These are phyloP conservation scores for Boloria euphrosyne DNA, from an alignment of 2,888 invertebrate genomes.

Conservation along the genomic window DNA sequence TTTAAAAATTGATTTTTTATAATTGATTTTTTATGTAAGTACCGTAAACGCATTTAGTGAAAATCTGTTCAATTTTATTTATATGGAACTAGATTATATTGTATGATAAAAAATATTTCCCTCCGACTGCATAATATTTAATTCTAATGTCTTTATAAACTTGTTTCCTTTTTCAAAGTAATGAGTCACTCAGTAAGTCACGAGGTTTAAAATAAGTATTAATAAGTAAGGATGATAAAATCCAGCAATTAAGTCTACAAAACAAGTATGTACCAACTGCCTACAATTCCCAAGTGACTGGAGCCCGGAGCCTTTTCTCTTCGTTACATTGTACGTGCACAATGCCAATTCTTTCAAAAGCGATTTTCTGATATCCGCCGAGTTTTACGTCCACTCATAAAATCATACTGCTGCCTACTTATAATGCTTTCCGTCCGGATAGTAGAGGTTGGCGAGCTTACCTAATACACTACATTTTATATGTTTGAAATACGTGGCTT, in stretches of 20 bases:
- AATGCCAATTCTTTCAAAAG: conserved; percentile 21
- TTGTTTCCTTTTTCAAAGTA: too few species aligned
- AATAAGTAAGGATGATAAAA: too few species aligned
- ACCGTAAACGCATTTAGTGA: too few species aligned
- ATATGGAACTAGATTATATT: too few species aligned
- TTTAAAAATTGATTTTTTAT: too few species aligned
- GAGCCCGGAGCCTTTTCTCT: conserved; percentile 1
- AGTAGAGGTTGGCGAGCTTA: neutral
- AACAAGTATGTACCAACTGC: conserved; percentile 2
- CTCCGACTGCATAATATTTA: too few species aligned
- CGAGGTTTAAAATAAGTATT: too few species aligned
- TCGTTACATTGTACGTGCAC: conserved; percentile 19
- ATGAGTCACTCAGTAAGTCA: too few species aligned
- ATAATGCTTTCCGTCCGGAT: conserved; percentile 14
- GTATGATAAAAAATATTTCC: too few species aligned
- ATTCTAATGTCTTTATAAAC: too few species aligned
- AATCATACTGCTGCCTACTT: conserved; percentile 31
- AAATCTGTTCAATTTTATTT: too few species aligned
- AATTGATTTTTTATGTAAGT: too few species aligned
- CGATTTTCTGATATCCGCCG: conserved; percentile 24
- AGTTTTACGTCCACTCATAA: conserved; percentile 34
- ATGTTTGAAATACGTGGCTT: neutral
- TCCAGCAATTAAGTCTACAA: neutral
- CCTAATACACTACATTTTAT: conserved; percentile 15
- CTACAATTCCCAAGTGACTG: neutral